Evolutionary conservation across 2,888 invertebrate genomes (phyloP), one percentile per base, ranked within the genome.

Genomic region (Fabriciana adippe): DNA sequence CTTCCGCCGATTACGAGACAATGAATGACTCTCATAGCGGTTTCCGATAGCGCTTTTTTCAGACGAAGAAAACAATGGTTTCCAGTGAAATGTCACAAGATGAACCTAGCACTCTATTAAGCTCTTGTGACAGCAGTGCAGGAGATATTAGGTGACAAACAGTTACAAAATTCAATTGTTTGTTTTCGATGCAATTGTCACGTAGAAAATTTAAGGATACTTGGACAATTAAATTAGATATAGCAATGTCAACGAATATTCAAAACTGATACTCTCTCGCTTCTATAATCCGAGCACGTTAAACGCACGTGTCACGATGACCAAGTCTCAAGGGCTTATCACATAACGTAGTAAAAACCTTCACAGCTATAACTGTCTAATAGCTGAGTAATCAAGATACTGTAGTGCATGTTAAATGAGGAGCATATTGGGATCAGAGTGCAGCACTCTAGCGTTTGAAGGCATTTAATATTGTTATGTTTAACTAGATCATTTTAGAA

Each of bases 221-320:
- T 51, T 16, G 15, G 3, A 51, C 16, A 16, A 16, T 41, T 1
- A 35, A 41, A 41, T 41, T 41, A 41, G 8, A 41, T 8, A 41
- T 11, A 41, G 16, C 41, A 53, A 53, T 21, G 11, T 41, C 31
- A 35, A 16, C 35, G 48, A n/a, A 13, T 26, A 55, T 55, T 35
- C 16, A 31, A 2, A 14, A 31, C 18, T 6, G 50, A 51, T 41
- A 1, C 31, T 50, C 31, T 31, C 50, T 60, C 16, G 60, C 50
- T 57, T 53, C 16, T 51, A 14, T 13, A 66, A 45, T 66, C 54
- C 1, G 35, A 31, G 8, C 66, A 66, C 66, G 66, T 66, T 16
- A 48, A 18, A 15, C 31, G 66, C 60, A 55, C 66, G 66, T 60
- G 66, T 45, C 60, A 54, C 60, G 50, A 60, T 18, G 6, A 18